Evolutionary conservation across 1,140 invertebrate genomes (phyloP), one percentile per base, ranked within the genome.

Genomic region (Drosophila jambulina): DNA sequence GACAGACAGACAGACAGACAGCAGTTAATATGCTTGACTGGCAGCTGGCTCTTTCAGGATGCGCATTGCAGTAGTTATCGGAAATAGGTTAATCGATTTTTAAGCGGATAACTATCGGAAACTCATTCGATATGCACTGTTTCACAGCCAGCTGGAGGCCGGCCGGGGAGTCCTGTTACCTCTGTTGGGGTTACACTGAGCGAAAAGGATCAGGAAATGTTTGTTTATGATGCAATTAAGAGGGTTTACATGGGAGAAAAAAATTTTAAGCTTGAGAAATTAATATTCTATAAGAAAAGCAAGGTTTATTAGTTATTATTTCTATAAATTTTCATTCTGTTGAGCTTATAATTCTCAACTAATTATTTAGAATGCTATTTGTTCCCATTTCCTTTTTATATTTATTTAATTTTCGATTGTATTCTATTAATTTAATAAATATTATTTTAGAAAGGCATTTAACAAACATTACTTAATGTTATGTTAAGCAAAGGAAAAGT

Each of bases 21-120:
- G 32, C 69, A 90, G 75, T 85, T 79, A 90, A 90, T 87, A 87
- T 81, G 85, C 82, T 84, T 81, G 84, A 90, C 78, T 81, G 85
- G 81, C 84, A 78, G 69, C 63, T 76, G 74, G 32, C 46, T 63
- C 29, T 59, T 63, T 74, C 65, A 77, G 85, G 81, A 90, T 90
- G 79, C 90, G 90, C 90, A 91, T 83, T 91, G 90, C 90, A 86
- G 90, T 83, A 78, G 90, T 91, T 91, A 91, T 91, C 85, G 90
- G 90, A 91, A 91, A 91, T 91, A 76, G 85, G 90, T 91, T 91
- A 91, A 91, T 91, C 90, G 90, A 91, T 87, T 91, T 91, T 91
- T 83, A 91, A 91, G 85, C 86, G 82, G 74, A 91, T 86, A 80
- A 79, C 90, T 86, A 84, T 91, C 83, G 85, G 79, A 91, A 91